Conservation (phyloP, 2,797 vertebrate species). For the Neosilurus mollespiculum region DNA sequence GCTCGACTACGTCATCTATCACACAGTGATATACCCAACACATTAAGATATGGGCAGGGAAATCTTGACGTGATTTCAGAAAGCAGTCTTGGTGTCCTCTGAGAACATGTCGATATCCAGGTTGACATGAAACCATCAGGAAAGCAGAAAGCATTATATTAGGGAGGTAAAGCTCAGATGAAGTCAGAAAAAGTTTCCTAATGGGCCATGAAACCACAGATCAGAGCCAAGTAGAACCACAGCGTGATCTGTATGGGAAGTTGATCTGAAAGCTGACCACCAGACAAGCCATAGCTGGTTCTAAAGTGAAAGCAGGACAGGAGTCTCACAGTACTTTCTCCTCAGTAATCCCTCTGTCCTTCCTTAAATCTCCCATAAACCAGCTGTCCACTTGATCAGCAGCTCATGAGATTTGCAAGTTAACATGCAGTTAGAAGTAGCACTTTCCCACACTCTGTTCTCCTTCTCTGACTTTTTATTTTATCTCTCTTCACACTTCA, state of each 20-base stretch:
- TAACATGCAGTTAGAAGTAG: slow-evolving; percentile 22
- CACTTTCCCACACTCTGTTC: slow-evolving; percentile 21
- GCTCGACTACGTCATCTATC: slow-evolving; percentile 34
- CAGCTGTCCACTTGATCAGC: slow-evolving; percentile 32
- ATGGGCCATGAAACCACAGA: no score
- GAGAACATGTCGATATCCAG: no score
- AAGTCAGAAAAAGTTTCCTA: background rate
- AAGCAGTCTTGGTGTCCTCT: no score
- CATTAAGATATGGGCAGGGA: slow-evolving; percentile 23
- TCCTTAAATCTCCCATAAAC: slow-evolving; percentile 41
- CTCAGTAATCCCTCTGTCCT: slow-evolving; percentile 28
- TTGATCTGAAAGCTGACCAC: background rate
- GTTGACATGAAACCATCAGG: background rate
- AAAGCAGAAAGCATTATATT: background rate
- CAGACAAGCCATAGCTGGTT: background rate
- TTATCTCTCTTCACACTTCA: background rate
- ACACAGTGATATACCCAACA: slow-evolving; percentile 29
- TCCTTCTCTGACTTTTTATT: background rate
- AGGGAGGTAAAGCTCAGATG: background rate
- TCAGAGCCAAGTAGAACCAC: background rate
- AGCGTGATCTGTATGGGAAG: background rate
- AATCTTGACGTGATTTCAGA: slow-evolving; percentile 8
- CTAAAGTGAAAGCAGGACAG: no score
- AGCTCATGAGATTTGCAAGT: slow-evolving; percentile 26
- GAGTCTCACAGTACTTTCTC: background rate